Percentiles rank a stretch among this genome's conserved stretches.
These are phyloP conservation scores for Orthonychiurus folsomi DNA, from an alignment of 2,888 invertebrate genomes.

Conservation along the genomic window DNA sequence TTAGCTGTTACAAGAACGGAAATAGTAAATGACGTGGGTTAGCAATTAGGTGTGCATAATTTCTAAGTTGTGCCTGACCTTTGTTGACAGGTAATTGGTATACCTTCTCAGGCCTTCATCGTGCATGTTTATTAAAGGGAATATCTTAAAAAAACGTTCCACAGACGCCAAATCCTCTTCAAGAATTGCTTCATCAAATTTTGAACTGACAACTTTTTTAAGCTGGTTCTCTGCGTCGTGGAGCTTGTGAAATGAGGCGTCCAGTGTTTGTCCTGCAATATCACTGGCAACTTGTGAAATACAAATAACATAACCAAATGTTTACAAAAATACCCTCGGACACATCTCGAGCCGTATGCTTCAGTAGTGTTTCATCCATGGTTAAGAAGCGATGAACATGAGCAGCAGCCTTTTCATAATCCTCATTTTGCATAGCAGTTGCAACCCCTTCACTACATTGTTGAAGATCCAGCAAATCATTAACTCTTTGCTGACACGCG, in stretches of 20 bases:
- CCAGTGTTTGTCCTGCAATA: constrained; percentile 56
- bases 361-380: constrained; percentile 76
- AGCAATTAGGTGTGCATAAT: constrained; percentile 9
- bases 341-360: constrained; percentile 67
- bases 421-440: constrained; percentile 83
- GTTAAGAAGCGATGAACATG: constrained; percentile 88
- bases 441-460: constrained; percentile 96
- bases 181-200: constrained; percentile 85
- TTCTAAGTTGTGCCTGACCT: constrained; percentile 48
- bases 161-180: constrained; percentile 80
- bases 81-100: constrained; percentile 72
- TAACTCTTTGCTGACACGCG: constrained; percentile 86
- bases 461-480: constrained; percentile 88
- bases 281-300: neutral
- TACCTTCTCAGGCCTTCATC: constrained; percentile 81
- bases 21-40: constrained; percentile 1
- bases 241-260: constrained; percentile 61
- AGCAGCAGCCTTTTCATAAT: constrained; percentile 92
- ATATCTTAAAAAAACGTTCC: constrained; percentile 92
- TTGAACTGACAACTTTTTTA: constrained; percentile 59
- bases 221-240: constrained; percentile 68
- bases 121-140: constrained; percentile 85
- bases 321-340: constrained; percentile 48
- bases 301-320: neutral
- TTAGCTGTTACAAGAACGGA: constrained; percentile 49